Conservation (phyloP, 2,888 invertebrate genomes). For the Ophraella communa region DNA sequence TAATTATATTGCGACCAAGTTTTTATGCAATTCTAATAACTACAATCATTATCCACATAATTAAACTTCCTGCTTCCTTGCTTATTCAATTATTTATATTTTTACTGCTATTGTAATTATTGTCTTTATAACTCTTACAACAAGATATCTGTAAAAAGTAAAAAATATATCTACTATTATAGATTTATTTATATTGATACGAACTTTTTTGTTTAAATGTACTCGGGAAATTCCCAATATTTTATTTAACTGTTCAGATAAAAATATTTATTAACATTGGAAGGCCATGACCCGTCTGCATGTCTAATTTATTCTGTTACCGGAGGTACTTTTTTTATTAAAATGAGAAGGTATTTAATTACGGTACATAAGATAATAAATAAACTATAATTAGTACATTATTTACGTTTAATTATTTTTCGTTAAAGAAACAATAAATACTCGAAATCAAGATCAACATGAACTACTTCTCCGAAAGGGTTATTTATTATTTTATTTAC, state of each 20-base stretch:
- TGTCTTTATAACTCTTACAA: too few species aligned
- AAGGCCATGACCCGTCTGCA: constrained; percentile 26
- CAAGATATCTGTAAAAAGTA: background rate
- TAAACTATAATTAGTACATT: constrained; percentile 19
- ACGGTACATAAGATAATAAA: constrained; percentile 21
- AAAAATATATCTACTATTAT: too few species aligned
- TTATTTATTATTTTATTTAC: constrained; percentile 1
- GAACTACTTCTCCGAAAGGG: constrained; percentile 4
- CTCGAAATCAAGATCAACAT: constrained; percentile 15
- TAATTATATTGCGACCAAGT: too few species aligned
- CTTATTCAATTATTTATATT: too few species aligned
- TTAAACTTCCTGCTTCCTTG: too few species aligned
- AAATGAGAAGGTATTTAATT: constrained; percentile 18
- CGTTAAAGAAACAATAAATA: constrained; percentile 19
- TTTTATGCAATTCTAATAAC: too few species aligned
- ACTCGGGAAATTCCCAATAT: constrained; percentile 22
- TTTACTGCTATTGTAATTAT: too few species aligned
- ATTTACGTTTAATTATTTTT: constrained; percentile 16
- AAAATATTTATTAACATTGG: constrained; percentile 10
- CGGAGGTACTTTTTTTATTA: constrained; percentile 18
- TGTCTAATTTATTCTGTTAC: constrained; percentile 22
- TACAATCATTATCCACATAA: too few species aligned
- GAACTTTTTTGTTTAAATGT: background rate
- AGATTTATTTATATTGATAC: background rate
- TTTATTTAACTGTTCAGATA: background rate